Evolutionary conservation across 2,113 vertebrate genomes (phyloP), one percentile per base, ranked within the genome.

Genomic region (Malurus cyaneus): DNA sequence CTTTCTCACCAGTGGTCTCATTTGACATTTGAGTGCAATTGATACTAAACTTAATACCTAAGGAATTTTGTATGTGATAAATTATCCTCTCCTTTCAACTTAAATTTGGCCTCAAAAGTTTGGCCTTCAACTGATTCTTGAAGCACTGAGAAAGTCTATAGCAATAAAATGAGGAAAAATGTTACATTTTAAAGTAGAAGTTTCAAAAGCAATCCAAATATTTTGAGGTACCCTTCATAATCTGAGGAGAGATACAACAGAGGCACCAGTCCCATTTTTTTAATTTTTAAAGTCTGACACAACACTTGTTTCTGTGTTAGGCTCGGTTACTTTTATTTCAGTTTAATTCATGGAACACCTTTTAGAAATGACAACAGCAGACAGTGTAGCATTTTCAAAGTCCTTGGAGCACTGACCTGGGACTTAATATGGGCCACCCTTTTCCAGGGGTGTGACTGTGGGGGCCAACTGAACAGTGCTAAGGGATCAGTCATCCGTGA

Each of bases 391-490:
- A 34, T 69, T 93, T 86, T 73, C 64, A 92, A 78, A 92, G 66
- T 50, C 47, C 6, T 5, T 39, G 34, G 39, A 8, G 69, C 80
- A 36, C 52, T 85, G 65, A 86, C 31, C 25, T 76, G 34, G 16
- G 28, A 8, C 36, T 85, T 71, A 49, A 76, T 17, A 65, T 2
- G 32, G 57, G 21, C 21, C 52, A 29, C 14, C 12, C 5, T 66
- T 70, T 88, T 52, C 56, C 56, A 67, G 26, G 34, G 29, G 7
- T 34, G 34, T 70, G 62, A 26, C 42, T 57, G 14, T 31, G 62
- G 64, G 24, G 2, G 59, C 41, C 0, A 0, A n/a, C 20, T 77
- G 66, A 61, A n/a, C 8, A 57, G 31, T 15, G 14, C 42, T 36
- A 67, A 50, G 62, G 62, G 10, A 53, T 84, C 79, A 52, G 49